Evolutionary conservation across 2,797 vertebrate species (phyloP), one percentile per base, ranked within the genome.

Genomic region (Valencia hispanica): DNA sequence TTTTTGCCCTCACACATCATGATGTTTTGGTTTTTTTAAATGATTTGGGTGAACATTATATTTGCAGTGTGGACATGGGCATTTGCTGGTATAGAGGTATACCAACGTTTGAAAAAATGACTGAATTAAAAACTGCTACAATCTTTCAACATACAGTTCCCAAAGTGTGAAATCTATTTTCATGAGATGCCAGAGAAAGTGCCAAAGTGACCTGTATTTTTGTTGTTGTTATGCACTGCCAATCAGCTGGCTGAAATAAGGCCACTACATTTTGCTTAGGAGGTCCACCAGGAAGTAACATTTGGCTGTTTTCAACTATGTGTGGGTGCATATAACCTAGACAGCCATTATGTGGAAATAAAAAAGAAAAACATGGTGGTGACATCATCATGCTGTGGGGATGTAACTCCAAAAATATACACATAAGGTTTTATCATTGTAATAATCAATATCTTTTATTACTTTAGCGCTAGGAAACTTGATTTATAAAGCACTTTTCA

Each of bases 1-100:
- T 22, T 12, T 69, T 85, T 61, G 75, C 72, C 73, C 68, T 53
- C 5, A 74, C 75, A 82, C 10, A 69, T 87, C 73, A 70, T 80
- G 75, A 73, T 81, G 72, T 57, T 45, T 27, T n/a, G n/a, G n/a
- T n/a, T 71, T 36, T 39, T 34, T 7, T 14, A 36, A n/a, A 36
- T 39, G 1, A 53, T 12, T 22, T 27, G 39, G 25, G 22, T 43
- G 5, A n/a, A 68, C 5, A 9, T 43, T 4, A n/a, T 45, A n/a
- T 25, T 43, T 68, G 18, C 20, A 39, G 25, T 43, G 39, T 43
- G 6, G 9, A 63, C 8, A 0, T 41, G 36, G 34, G 7, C 32
- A 14, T 65, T 65, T 25, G 34, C 34, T 39, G 61, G 32, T 65
- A 39, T 65, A 4, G 25, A 39, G 3, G 4, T 22, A 63, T 20